phyloP scores from a whole-genome alignment of 2,113 vertebrate species.

The Brienomyrus brachyistius region DNA sequence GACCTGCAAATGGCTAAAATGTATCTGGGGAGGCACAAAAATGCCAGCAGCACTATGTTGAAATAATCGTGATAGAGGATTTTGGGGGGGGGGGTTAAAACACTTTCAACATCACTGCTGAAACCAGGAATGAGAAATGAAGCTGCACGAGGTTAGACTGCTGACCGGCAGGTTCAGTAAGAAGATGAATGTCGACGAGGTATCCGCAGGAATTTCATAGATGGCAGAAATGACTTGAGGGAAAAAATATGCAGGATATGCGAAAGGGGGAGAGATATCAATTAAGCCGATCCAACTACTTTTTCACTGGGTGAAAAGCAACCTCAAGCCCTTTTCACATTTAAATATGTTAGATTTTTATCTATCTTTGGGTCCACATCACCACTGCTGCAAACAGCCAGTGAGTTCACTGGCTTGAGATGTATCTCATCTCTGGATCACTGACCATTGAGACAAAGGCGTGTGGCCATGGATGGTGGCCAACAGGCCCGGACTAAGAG shows the following conservation, averaged over 20 bases:
- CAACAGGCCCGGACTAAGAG: not conserved
- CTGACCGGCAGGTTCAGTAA: not conserved
- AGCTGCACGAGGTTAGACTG: not conserved
- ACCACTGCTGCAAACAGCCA: not conserved
- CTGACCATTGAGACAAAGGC: not conserved
- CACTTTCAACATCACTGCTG: not conserved
- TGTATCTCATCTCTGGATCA: not conserved
- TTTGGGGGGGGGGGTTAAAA: not conserved
- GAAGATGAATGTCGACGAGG: not conserved
- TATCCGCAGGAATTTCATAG: not conserved
- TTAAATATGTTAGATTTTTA: not conserved
- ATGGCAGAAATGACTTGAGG: not conserved
- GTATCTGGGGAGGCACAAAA: not conserved
- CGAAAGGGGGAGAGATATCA: not conserved
- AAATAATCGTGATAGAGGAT: not conserved
- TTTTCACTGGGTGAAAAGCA: not conserved
- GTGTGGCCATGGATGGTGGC: not conserved
- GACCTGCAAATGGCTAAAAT: not conserved
- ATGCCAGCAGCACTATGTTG: not conserved
- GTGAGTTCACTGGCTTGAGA: not conserved
- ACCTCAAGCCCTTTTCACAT: not conserved
- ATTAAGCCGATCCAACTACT: not conserved
- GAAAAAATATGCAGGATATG: not conserved
- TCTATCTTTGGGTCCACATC: not conserved
- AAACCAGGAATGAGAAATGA: not conserved